These are phyloP conservation scores for Microtus montanus DNA, from an alignment of 2,113 vertebrate genomes.

Conservation along the genomic window DNA sequence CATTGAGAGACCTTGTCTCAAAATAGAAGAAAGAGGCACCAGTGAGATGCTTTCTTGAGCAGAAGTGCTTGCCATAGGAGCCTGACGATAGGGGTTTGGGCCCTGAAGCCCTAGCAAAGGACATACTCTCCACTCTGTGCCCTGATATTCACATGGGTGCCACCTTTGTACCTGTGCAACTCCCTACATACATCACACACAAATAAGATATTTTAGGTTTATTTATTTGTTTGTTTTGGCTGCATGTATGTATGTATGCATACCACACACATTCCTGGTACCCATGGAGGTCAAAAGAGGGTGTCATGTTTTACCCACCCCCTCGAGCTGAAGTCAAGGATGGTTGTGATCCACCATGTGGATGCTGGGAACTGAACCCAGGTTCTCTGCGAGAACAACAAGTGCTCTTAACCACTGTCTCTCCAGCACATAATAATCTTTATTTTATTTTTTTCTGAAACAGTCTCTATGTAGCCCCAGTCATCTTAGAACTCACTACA, in stretches of 20 bases:
- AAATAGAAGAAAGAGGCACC: background rate
- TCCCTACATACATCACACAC: background rate
- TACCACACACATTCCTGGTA: background rate
- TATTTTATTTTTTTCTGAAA: background rate
- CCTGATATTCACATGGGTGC: background rate
- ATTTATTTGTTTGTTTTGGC: background rate
- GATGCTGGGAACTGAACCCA: background rate
- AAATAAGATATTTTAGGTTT: background rate
- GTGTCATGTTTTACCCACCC: background rate
- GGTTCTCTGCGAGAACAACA: background rate
- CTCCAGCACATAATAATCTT: background rate
- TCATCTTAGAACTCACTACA: background rate
- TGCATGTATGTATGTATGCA: background rate
- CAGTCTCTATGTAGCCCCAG: background rate
- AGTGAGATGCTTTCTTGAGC: background rate
- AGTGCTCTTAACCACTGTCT: background rate
- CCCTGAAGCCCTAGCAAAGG: background rate
- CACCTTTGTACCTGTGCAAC: background rate
- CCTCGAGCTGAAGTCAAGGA: background rate
- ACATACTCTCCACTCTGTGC: background rate
- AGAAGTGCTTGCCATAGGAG: background rate
- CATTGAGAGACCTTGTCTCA: background rate
- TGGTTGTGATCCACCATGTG: background rate
- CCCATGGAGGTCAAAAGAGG: background rate
- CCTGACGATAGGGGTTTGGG: background rate